Evolutionary conservation across 2,113 vertebrate genomes (phyloP), one percentile per base, ranked within the genome.

Genomic region (Accipiter virgatus): DNA sequence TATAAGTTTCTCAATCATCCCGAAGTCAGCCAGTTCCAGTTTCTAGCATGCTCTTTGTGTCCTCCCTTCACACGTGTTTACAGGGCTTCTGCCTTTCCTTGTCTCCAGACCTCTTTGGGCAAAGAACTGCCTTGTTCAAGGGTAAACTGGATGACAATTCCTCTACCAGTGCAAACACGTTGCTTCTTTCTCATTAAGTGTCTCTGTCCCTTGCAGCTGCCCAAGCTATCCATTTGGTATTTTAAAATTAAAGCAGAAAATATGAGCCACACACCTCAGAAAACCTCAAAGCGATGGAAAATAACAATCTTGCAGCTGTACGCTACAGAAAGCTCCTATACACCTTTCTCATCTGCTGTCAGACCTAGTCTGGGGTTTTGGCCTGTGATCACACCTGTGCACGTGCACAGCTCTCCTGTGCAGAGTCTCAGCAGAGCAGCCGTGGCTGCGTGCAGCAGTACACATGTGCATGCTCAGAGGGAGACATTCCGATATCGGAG

Each of bases 401-500:
- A 19, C 0, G 0, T 18, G 18, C 72, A 47, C 47, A 58, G 88
- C 66, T 65, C 80, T 48, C 56, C 85, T 34, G 25, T 17, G 8
- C 42, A 7, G 36, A 43, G 63, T 12, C 38, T 13, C 70, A 61
- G 38, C 1, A 26, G 50, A 47, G 50, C 58, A 48, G 31, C 6
- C 7, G 11, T 1, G 31, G 66, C 43, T 52, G 38, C 43, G 8
- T 2, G 0, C 59, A 75, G 58, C 29, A 25, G 16, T 2, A 27
- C 27, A 18, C 11, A 4, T 1, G 4, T 13, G n/a, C 13, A 1
- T 2, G 47, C 42, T 42, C 2, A 0, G 6, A 34, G 32, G 6
- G 43, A 87, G 4, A 43, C 13, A 27, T 88, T 34, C 42, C 27
- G 16, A 4, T 2, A 34, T 2, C 2, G 5, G 22, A 38, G n/a